These are phyloP conservation scores for Nestor notabilis DNA, from an alignment of 2,113 vertebrate species.

Conservation along the genomic window DNA sequence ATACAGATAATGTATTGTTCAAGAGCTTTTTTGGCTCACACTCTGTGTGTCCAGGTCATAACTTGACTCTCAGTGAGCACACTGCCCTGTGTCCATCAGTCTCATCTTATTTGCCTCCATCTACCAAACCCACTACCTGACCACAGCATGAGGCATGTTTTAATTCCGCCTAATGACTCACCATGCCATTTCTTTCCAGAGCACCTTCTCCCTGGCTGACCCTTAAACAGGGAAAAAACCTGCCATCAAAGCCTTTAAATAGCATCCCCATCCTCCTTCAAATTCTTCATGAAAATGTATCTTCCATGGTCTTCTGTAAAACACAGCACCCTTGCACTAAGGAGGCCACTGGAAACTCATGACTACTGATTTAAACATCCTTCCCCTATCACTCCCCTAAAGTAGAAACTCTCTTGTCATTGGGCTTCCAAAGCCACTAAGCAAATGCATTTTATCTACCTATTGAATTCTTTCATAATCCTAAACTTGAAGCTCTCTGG, in stretches of 20 bases:
- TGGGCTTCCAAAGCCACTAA: background rate
- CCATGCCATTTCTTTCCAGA: background rate
- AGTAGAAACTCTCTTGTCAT: background rate
- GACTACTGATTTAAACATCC: background rate
- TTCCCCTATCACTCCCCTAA: background rate
- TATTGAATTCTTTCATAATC: background rate
- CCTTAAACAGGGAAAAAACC: background rate
- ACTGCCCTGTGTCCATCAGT: fast-evolving
- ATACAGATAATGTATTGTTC: background rate
- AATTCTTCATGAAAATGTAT: background rate
- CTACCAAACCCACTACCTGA: background rate
- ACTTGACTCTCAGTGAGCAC: background rate
- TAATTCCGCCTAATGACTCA: background rate
- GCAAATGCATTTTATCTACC: background rate
- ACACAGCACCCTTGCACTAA: background rate
- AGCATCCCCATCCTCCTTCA: background rate
- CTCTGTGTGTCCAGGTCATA: background rate
- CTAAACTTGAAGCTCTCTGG: background rate
- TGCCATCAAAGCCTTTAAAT: background rate
- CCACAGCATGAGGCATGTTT: background rate
- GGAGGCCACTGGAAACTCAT: background rate
- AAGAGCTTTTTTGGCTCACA: background rate
- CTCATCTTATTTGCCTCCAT: background rate
- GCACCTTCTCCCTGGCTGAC: background rate
- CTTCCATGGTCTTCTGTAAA: background rate